A percentile compares a stretch with the other conserved stretches of the same genome.
phyloP scores from a whole-genome alignment of 2,797 vertebrate species.

The Chelon labrosus region DNA sequence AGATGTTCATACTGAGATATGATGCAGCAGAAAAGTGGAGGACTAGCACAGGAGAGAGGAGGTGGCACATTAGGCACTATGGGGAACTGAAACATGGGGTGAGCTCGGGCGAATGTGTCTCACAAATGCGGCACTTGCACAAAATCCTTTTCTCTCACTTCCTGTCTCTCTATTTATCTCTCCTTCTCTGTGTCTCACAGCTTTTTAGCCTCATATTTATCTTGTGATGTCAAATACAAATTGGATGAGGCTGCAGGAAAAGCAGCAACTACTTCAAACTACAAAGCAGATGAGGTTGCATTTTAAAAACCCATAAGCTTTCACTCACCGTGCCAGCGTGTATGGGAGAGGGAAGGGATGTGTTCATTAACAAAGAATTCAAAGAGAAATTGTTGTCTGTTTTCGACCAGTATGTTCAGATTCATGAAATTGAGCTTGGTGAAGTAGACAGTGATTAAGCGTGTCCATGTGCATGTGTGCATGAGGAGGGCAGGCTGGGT shows the following conservation, averaged over 20 bases:
- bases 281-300: slow-evolving; percentile 50
- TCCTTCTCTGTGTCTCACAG: slow-evolving; percentile 26
- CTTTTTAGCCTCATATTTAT: slow-evolving; percentile 61
- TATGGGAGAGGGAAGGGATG: neutral
- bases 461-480: neutral
- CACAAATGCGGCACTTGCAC: slow-evolving; percentile 1
- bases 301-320: slow-evolving; percentile 32
- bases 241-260: slow-evolving; percentile 56
- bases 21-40: slow-evolving; percentile 18
- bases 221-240: slow-evolving; percentile 54
- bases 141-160: neutral
- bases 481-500: neutral
- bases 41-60: slow-evolving; percentile 7
- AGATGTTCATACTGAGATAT: slow-evolving; percentile 19
- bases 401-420: neutral
- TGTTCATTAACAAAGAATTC: slow-evolving; percentile 14
- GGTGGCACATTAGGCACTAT: slow-evolving; percentile 6
- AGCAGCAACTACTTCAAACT: slow-evolving; percentile 31
- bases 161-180: slow-evolving; percentile 8
- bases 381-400: neutral
- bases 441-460: neutral
- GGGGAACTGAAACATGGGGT: slow-evolving; percentile 17
- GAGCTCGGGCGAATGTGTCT: slow-evolving; percentile 29
- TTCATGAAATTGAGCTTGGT: neutral
- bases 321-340: slow-evolving; percentile 13